These are phyloP conservation scores for Nycticorax nycticorax DNA, from an alignment of 2,113 vertebrate species.

Conservation along the genomic window DNA sequence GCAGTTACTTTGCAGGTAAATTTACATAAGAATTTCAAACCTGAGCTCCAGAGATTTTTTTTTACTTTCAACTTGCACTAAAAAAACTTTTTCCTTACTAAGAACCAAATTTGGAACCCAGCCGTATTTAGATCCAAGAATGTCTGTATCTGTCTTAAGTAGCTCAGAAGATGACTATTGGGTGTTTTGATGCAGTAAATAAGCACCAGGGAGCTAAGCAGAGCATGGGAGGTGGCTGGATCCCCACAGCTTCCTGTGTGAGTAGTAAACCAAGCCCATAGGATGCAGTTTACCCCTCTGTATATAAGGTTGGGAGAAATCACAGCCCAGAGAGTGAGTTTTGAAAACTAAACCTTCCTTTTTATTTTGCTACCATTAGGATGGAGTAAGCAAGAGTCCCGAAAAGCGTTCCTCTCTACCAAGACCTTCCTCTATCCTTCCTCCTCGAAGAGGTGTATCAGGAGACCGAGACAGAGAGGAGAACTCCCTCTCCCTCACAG, in stretches of 20 bases:
- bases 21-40: neutral
- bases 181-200: neutral
- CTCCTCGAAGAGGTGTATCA: constrained; percentile 81
- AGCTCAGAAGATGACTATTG: neutral
- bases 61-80: neutral
- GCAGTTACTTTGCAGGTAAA: neutral
- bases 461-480: constrained; percentile 89
- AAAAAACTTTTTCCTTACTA: neutral
- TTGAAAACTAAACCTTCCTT: neutral
- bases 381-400: constrained; percentile 88
- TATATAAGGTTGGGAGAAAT: neutral
- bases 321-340: neutral
- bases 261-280: neutral
- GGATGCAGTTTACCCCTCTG: neutral
- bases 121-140: neutral
- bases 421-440: constrained; percentile 88
- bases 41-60: neutral
- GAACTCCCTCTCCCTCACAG: constrained; percentile 91
- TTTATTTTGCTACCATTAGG: constrained; percentile 73
- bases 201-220: neutral
- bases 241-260: neutral
- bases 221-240: neutral
- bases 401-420: constrained; percentile 91
- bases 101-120: neutral
- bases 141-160: neutral